Base-by-base conservation (phyloP, 2,888 invertebrate genomes). In the Tinea semifulvella region DNA sequence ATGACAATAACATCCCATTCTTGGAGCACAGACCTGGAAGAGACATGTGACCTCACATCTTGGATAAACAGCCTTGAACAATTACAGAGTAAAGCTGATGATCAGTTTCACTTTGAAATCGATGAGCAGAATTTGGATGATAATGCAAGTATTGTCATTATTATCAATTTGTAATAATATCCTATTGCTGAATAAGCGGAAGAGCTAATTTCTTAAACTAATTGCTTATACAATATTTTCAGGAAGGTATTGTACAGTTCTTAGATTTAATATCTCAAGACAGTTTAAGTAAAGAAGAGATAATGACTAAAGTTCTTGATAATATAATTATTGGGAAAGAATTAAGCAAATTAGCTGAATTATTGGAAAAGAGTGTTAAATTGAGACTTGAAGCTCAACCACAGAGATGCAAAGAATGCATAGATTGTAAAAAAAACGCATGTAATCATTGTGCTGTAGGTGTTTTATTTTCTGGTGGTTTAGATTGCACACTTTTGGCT, bases 401-500 rank as follows among this genome's bases (percentile, higher is more conserved):
- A 36, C 68, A 80, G 39, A 84, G 69, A 58, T 91, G 91, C 59
- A 82, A 77, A 55, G 57, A 70, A 42, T 91, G 91, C 59, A 60
- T 86, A 26, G 54, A 53, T 49, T 53, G 57, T 44, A 48, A 44
- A 17, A 40, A 27, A 17, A 31, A 19, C 16, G 22, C 8, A 2
- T 89, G 89, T 55, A 51, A 52, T 36, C 89, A 90, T 69, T 79
- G 88, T 19, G 87, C 88, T 60, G 75, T 93, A 22, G 93, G 90
- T 35, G 79, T 99, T 46, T 77, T 97, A 52, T 98, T 98, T 80
- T 98, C 98, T 50, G 99, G 98, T 28, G 98, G 98, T 11, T 82
- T 99, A 27, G 99, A 99, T 72, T 98, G 97, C 48, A 88, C 96
- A n/a, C 86, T 98, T 53, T 69, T 99, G 52, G 92, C 98, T 19